Base-by-base conservation (phyloP, 2,113 vertebrate species). In the Petrocephalus zakoni region DNA sequence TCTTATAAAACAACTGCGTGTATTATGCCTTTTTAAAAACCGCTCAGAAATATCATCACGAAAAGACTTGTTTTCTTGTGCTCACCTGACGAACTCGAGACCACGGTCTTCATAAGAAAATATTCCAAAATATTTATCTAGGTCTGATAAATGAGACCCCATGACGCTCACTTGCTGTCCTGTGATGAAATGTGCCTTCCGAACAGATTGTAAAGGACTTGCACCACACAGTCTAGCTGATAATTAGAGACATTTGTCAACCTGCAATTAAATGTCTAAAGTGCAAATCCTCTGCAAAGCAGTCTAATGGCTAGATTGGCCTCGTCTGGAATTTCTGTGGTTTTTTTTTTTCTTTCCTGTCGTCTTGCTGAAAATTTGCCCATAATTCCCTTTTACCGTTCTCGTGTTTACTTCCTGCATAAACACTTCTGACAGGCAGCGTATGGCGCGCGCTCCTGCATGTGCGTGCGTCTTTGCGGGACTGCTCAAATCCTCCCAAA, bases 241-340 rank as follows among this genome's bases (percentile, higher is more conserved):
- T 55, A 86, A 55, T 55, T 34, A 55, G 84, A 86, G 84, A 55
- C 51, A 86, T 86, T 86, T 86, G 52, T 86, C 84, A 86, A 49
- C 52, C 84, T 86, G 52, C 84, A 86, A 55, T 86, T 86, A 86
- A 86, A 55, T 34, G 51, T 86, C 84, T 86, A 86, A 86, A 86
- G 51, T 25, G 52, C 22, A 53, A 86, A 86, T 86, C 49, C 51
- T 86, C 52, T 86, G 49, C 52, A 55, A 56, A 86, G 55, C n/a
- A 86, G n/a, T 55, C 52, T 86, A 86, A 55, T 56, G 5, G 52
- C 21, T 37, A 34, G 51, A 86, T 85, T 85, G 82, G 82, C 72
- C 84, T 55, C 52, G n/a, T 55, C 52, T 55, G 13, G 46, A 10
- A 52, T 86, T 86, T 55, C 11, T 52, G 49, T 0, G 0, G 10